phyloP scores from a whole-genome alignment of 2,113 vertebrate genomes.

The Leptodactylus fuscus region DNA sequence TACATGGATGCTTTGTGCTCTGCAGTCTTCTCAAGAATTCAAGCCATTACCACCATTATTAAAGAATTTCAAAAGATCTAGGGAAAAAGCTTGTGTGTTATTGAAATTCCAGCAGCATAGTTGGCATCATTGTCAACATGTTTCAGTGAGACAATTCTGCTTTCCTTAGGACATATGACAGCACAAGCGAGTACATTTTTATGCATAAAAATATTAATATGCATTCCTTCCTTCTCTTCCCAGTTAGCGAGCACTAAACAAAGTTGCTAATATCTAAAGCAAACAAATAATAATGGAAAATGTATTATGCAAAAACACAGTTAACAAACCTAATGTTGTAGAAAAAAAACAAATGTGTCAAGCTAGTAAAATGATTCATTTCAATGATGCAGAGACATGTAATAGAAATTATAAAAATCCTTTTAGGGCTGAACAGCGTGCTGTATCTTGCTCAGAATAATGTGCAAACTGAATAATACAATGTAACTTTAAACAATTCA shows the following conservation, averaged over 20 bases:
- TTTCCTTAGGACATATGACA: neutral
- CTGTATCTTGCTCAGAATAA: neutral
- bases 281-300: neutral
- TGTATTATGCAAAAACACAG: neutral
- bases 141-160: neutral
- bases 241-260: neutral
- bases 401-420: neutral
- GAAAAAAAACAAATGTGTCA: neutral
- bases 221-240: neutral
- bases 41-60: neutral
- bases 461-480: too few species aligned
- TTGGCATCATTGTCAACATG: neutral
- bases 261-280: neutral
- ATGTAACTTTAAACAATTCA: too few species aligned
- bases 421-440: neutral
- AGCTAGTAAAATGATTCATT: neutral
- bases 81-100: neutral
- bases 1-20: neutral
- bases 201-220: neutral
- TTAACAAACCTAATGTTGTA: neutral
- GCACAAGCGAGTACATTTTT: neutral
- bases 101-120: slow-evolving; percentile 12
- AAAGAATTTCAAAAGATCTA: slow-evolving; percentile 7
- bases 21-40: slow-evolving; percentile 4
- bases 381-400: neutral